Percentiles rank a stretch among this genome's conserved stretches.
Evolutionary conservation across 2,888 invertebrate genomes (phyloP).

Genomic region (Falcaria lacertinaria): DNA sequence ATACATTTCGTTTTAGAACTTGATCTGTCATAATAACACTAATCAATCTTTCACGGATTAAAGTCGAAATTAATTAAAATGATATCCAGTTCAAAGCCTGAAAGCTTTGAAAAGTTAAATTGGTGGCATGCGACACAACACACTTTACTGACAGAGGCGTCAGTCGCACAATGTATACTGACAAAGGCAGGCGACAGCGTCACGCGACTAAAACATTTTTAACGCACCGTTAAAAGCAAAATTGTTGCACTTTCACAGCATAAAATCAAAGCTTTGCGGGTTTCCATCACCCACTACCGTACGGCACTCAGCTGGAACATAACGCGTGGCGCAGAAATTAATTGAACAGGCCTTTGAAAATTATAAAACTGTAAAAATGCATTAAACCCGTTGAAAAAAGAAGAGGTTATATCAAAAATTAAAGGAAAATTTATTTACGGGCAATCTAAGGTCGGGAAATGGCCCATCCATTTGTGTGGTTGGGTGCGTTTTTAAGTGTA

Average conservation of each 20-base stretch:
- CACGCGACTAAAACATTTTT: slow-evolving; percentile 49
- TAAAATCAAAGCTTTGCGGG: slow-evolving; percentile 58
- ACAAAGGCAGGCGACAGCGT: slow-evolving; percentile 24
- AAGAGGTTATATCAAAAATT: no score
- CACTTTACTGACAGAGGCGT: slow-evolving; percentile 24
- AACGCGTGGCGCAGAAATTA: not conserved
- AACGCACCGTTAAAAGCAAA: slow-evolving; percentile 42
- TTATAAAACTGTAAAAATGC: no score
- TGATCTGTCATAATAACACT: no score
- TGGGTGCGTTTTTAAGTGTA: no score
- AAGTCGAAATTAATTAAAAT: not conserved
- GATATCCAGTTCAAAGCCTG: not conserved
- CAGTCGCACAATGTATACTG: slow-evolving; percentile 20
- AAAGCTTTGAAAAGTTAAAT: slow-evolving; percentile 2
- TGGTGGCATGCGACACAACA: slow-evolving; percentile 1
- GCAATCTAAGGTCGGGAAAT: no score
- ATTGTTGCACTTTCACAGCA: slow-evolving; percentile 38
- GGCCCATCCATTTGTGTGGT: no score
- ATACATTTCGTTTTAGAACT: no score
- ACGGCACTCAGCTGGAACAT: slow-evolving; percentile 22
- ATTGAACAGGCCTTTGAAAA: no score
- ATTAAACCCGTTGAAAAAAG: no score
- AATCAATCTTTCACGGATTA: not conserved
- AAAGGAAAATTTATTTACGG: no score
- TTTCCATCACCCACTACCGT: slow-evolving; percentile 45